Percentiles rank a stretch among this genome's conserved stretches.
phyloP scores from a whole-genome alignment of 92 coral and sea anemone genomes.

The Phymanthus crucifer region DNA sequence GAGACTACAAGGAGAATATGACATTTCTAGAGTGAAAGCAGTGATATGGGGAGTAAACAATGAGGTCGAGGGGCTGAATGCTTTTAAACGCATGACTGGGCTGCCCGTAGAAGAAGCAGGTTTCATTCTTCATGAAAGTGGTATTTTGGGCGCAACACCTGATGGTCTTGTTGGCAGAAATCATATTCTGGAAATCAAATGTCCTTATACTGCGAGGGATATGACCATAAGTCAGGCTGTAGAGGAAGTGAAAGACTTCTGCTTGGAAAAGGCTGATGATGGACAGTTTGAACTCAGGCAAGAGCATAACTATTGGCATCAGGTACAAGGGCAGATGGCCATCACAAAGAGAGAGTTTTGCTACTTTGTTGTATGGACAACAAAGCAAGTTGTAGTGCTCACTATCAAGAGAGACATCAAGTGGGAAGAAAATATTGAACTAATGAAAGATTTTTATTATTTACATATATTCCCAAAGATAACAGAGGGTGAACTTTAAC shows the following conservation, averaged over 20 bases:
- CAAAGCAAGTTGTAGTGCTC: constrained; percentile 15
- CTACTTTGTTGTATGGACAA: no score
- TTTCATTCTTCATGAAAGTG: constrained; percentile 28
- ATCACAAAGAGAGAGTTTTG: no score
- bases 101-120: constrained; percentile 27
- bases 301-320: constrained; percentile 56
- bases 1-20: constrained; percentile 41
- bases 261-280: constrained; percentile 29
- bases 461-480: constrained; percentile 16
- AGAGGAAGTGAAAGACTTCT: constrained; percentile 14
- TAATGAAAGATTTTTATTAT: constrained; percentile 10
- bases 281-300: constrained; percentile 22
- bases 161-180: constrained; percentile 30
- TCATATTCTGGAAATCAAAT: constrained; percentile 33
- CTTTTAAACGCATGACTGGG: constrained; percentile 24
- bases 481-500: constrained; percentile 1
- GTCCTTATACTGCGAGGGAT: constrained; percentile 40
- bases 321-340: constrained; percentile 53
- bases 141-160: constrained; percentile 35
- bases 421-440: constrained; percentile 14
- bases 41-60: constrained; percentile 40
- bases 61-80: constrained; percentile 41
- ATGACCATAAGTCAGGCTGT: constrained; percentile 39
- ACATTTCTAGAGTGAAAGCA: constrained; percentile 41
- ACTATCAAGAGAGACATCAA: constrained; percentile 7